phyloP scores from a whole-genome alignment of 2,113 vertebrate genomes.

The Hippolais icterina region DNA sequence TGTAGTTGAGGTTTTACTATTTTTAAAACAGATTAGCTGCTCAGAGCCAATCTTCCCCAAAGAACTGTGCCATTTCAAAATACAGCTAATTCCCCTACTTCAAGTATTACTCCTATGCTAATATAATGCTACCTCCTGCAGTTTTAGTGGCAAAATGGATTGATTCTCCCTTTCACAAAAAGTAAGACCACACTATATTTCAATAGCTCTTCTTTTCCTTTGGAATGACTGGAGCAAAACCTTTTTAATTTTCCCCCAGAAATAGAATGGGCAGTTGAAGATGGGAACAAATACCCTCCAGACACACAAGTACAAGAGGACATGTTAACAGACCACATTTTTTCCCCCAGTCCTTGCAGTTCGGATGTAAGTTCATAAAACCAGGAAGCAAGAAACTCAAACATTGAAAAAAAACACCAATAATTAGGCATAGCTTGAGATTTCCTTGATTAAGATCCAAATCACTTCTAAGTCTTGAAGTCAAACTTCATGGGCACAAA shows the following conservation, averaged over 20 bases:
- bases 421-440: not conserved
- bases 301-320: rapidly evolving
- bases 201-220: not conserved
- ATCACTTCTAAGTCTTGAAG: not conserved
- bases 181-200: not conserved
- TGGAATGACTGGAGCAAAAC: not conserved
- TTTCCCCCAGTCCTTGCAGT: not conserved
- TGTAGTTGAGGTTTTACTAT: not conserved
- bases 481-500: not conserved
- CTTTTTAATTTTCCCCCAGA: not conserved
- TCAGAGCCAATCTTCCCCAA: not conserved
- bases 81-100: not conserved
- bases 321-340: not conserved
- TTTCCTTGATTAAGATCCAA: not conserved
- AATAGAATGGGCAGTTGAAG: not conserved
- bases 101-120: not conserved
- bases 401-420: not conserved
- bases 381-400: not conserved
- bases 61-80: not conserved
- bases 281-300: not conserved
- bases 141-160: not conserved
- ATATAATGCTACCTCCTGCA: not conserved
- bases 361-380: not conserved
- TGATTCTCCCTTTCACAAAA: not conserved
- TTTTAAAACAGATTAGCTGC: not conserved